Conservation (phyloP, 1,140 invertebrate species). For the Battus philenor region DNA sequence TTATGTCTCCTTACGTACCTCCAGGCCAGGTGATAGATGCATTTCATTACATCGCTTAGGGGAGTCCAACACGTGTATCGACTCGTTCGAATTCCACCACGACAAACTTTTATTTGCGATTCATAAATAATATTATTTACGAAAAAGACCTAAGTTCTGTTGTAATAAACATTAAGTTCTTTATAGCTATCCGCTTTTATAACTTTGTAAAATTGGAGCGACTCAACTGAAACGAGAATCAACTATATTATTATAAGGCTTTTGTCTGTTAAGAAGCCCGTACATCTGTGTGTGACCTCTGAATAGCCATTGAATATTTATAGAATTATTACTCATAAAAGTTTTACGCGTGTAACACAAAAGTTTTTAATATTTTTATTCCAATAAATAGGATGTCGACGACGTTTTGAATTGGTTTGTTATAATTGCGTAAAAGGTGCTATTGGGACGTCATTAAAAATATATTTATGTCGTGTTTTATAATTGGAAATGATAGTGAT, state of each 20-base stretch:
- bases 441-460: no score
- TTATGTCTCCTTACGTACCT: slow-evolving; percentile 34
- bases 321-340: slow-evolving; percentile 19
- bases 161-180: slow-evolving; percentile 16
- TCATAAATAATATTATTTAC: slow-evolving; percentile 7
- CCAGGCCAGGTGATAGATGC: slow-evolving; percentile 59
- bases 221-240: slow-evolving; percentile 48
- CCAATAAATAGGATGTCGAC: no score
- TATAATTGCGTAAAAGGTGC: no score
- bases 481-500: no score
- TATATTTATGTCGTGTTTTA: no score
- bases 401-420: no score
- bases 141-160: slow-evolving; percentile 24
- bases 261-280: slow-evolving; percentile 46
- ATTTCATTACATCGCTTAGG: slow-evolving; percentile 39
- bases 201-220: slow-evolving; percentile 45
- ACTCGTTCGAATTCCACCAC: slow-evolving; percentile 34
- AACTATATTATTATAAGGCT: slow-evolving; percentile 51
- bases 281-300: slow-evolving; percentile 67
- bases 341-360: neutral
- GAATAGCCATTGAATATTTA: slow-evolving; percentile 50
- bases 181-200: slow-evolving; percentile 3
- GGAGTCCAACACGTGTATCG: slow-evolving; percentile 60
- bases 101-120: slow-evolving; percentile 19
- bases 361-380: slow-evolving; percentile 4